A percentile compares a stretch with the other conserved stretches of the same genome.
These are phyloP conservation scores for Apamea anceps DNA, from an alignment of 2,888 invertebrate genomes.

Conservation along the genomic window DNA sequence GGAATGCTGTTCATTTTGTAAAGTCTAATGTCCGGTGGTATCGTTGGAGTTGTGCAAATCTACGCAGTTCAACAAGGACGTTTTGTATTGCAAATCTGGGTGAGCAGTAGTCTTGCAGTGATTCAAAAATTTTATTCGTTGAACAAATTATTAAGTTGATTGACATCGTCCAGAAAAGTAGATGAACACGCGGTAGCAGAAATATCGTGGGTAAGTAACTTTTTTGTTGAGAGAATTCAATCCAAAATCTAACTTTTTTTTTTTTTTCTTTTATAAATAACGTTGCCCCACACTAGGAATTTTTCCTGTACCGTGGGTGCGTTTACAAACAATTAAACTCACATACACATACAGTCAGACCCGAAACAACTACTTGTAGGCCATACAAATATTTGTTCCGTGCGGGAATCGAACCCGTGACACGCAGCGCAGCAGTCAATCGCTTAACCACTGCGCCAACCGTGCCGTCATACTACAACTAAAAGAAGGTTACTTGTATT, in stretches of 20 bases:
- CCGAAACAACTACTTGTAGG: too few relatives aligned
- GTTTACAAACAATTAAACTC: too few relatives aligned
- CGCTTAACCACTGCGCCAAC: too few relatives aligned
- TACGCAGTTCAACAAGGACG: neutral
- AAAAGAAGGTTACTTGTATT: neutral
- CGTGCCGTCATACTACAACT: too few relatives aligned
- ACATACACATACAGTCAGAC: too few relatives aligned
- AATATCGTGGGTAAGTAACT: neutral
- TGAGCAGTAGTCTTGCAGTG: neutral
- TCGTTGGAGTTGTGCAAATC: neutral
- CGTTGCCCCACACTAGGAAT: too few relatives aligned
- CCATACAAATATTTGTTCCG: too few relatives aligned
- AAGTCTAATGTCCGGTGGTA: slow-evolving; percentile 3
- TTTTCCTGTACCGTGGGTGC: too few relatives aligned
- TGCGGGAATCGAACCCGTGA: too few relatives aligned
- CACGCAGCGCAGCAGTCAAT: too few relatives aligned
- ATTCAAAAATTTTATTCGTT: neutral
- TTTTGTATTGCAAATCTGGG: neutral
- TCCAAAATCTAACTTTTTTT: too few relatives aligned
- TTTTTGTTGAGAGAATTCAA: neutral
- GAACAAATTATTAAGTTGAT: neutral
- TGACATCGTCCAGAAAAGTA: neutral
- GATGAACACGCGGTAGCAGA: neutral
- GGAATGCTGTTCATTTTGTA: slow-evolving; percentile 33
- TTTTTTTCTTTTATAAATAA: too few relatives aligned